A percentile compares a stretch with the other conserved stretches of the same genome.
Conservation (phyloP, 2,113 vertebrate species). For the Pelodiscus sinensis region DNA sequence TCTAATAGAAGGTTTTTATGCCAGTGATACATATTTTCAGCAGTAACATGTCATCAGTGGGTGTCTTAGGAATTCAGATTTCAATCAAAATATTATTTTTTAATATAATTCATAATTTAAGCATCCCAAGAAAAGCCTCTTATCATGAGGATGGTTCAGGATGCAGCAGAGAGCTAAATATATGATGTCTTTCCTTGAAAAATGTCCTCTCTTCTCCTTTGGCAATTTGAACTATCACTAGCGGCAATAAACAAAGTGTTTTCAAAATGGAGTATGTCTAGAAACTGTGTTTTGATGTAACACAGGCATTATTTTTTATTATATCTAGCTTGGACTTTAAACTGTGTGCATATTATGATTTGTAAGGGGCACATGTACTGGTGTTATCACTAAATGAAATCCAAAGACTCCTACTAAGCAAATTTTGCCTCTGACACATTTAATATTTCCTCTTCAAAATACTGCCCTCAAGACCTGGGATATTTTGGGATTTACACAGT, state of each 20-base stretch:
- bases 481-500: constrained; percentile 41
- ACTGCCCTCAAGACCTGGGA: constrained; percentile 42
- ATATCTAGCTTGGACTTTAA: constrained; percentile 16
- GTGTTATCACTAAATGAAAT: constrained; percentile 36
- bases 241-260: constrained; percentile 18
- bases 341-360: constrained; percentile 7
- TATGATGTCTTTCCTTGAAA: background rate
- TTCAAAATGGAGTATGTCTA: constrained; percentile 12
- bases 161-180: background rate
- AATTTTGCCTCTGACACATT: constrained; percentile 29
- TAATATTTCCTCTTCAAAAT: constrained; percentile 65
- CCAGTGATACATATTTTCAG: background rate
- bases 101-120: background rate
- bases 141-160: background rate
- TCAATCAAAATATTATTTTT: background rate
- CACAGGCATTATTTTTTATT: constrained; percentile 3
- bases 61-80: background rate
- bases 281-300: background rate
- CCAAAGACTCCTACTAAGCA: constrained; percentile 23
- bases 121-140: background rate
- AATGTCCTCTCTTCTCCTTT: background rate
- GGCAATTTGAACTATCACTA: background rate
- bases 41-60: background rate
- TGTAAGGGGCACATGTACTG: background rate
- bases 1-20: background rate